Percentiles rank a stretch among this genome's conserved stretches.
Conservation (phyloP, 2,113 vertebrate species). For the Caretta caretta region DNA sequence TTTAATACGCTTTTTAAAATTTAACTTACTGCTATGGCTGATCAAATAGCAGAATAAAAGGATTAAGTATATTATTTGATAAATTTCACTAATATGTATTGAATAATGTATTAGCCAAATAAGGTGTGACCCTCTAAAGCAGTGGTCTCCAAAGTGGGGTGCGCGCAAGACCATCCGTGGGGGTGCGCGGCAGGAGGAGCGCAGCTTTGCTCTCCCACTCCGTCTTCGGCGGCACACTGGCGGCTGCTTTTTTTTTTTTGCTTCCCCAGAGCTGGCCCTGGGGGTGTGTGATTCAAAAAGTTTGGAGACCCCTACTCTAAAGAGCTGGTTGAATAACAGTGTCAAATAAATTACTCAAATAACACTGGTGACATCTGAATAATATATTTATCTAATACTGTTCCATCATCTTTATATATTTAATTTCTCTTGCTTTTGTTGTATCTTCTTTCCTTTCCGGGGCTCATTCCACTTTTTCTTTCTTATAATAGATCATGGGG, state of each 20-base stretch:
- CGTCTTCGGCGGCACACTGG: too few species aligned
- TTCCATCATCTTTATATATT: neutral
- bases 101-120: neutral
- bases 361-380: neutral
- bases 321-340: neutral
- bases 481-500: neutral
- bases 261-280: too few species aligned
- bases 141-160: too few species aligned
- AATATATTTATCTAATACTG: neutral
- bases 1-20: conserved; percentile 19
- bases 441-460: conserved; percentile 5
- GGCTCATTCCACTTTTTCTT: neutral
- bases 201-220: too few species aligned
- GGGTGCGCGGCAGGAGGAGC: too few species aligned
- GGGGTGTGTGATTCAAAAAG: too few species aligned
- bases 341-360: neutral
- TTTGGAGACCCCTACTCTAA: neutral
- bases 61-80: neutral
- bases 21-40: neutral
- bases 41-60: neutral
- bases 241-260: too few species aligned
- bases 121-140: neutral
- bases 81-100: neutral
- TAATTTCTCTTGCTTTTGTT: neutral
- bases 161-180: too few species aligned